Evolutionary conservation across 2,797 vertebrate species (phyloP).

Genomic region (Bradypodion pumilum): DNA sequence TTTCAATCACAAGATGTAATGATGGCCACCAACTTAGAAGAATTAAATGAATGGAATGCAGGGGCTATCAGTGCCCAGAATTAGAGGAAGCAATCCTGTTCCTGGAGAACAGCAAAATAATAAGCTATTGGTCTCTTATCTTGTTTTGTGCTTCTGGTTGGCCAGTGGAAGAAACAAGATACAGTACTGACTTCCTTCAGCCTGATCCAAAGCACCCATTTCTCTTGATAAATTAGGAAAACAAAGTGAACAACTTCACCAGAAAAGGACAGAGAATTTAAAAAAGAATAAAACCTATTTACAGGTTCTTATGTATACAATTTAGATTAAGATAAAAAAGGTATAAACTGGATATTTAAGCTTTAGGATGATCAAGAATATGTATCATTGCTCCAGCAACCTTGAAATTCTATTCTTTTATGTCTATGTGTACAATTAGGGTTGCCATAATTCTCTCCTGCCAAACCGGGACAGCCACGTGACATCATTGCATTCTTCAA

Average conservation of each 20-base stretch:
- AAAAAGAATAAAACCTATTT: neutral
- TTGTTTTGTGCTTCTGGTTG: neutral
- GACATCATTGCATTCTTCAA: too few species aligned
- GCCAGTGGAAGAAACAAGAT: neutral
- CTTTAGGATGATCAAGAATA: neutral
- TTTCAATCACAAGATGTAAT: neutral
- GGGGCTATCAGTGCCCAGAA: neutral
- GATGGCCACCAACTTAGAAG: too few species aligned
- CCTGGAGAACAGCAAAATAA: neutral
- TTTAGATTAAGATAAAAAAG: neutral
- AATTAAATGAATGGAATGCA: neutral
- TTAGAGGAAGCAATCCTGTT: neutral
- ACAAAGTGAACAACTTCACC: slow-evolving; percentile 4
- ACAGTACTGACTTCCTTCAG: neutral
- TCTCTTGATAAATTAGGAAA: slow-evolving; percentile 4
- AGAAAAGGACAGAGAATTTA: neutral
- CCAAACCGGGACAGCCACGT: too few species aligned
- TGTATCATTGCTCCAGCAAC: neutral
- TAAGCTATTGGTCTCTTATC: too few species aligned
- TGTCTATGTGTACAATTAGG: too few species aligned
- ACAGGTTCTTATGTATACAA: neutral
- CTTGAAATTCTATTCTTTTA: neutral
- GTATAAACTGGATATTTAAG: neutral
- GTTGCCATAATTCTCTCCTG: too few species aligned
- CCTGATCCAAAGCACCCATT: neutral